Base-by-base conservation (phyloP, 2,797 vertebrate species). In the Dipus sagitta region DNA sequence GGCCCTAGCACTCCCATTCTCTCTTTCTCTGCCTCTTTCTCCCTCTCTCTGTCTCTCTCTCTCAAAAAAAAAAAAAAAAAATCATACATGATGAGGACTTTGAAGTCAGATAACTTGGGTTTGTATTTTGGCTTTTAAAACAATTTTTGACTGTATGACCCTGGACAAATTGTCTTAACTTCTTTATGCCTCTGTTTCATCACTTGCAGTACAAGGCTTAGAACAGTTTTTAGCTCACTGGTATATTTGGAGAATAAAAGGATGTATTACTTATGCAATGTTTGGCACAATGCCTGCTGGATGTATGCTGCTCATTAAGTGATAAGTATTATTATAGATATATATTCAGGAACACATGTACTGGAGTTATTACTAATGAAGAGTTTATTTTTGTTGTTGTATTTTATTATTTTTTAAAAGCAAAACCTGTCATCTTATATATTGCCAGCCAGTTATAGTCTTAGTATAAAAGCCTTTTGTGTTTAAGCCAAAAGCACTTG, bases 341-440 rank as follows among this genome's bases (percentile, higher is more conserved):
- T 60, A 6, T 18, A n/a, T 81, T 92, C 87, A 75, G 10, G 32
- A 71, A 67, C 24, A 54, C 54, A 42, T 58, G 84, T 70, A 62
- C 68, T 89, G 70, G 86, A 76, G 17, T 94, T 85, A 83, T 81
- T 89, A 32, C 30, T 64, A 52, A 30, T 47, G 42, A 65, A 47
- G n/a, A n/a, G 5, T 70, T 81, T 95, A 30, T 91, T 80, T 88
- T 80, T 82, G 71, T 91, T 93, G 75, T 92, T 82, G 77, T 88
- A 47, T 85, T 86, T 72, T 71, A 38, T 77, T 88, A n/a, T 38
- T 58, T 68, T 8, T 68, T 23, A 58, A 30, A 78, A 91, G 62
- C 54, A 75, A 94, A 92, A 91, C 26, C 58, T 84, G 13, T 90
- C 62, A 3, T 85, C 91, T 92, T 71, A 77, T 65, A 88, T 87